Percentiles rank a stretch among this genome's conserved stretches.
These are phyloP conservation scores for Anagrus nilaparvatae DNA, from an alignment of 1,140 invertebrate species.

Conservation along the genomic window DNA sequence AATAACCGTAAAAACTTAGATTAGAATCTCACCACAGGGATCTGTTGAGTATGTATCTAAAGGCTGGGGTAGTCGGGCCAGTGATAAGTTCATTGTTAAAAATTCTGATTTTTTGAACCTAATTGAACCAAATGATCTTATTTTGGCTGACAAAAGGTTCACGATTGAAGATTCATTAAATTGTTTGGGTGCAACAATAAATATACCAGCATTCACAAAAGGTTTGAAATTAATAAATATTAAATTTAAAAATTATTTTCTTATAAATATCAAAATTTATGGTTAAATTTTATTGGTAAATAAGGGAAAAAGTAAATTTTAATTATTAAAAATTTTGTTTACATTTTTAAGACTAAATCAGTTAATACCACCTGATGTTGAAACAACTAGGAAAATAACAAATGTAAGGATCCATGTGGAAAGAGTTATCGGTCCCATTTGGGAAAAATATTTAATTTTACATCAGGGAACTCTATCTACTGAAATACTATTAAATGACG, in stretches of 20 bases:
- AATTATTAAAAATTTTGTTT: too few relatives aligned
- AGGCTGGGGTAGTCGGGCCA: constrained; percentile 20
- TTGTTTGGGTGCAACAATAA: neutral
- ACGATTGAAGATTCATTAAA: constrained; percentile 13
- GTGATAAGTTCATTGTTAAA: constrained; percentile 21
- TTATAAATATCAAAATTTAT: neutral
- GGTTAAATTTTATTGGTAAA: too few relatives aligned
- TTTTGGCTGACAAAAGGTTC: constrained; percentile 20
- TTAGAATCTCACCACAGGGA: constrained; percentile 23
- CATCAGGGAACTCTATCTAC: neutral
- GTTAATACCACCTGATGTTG: constrained; percentile 10
- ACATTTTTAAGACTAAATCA: neutral
- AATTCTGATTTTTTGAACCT: constrained; percentile 20
- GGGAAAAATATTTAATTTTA: constrained; percentile 1
- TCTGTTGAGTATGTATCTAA: constrained; percentile 22
- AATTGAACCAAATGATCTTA: constrained; percentile 18
- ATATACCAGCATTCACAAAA: constrained; percentile 8
- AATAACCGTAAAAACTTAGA: constrained; percentile 21
- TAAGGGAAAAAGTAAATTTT: too few relatives aligned
- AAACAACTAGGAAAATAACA: constrained; percentile 20
- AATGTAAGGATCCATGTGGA: constrained; percentile 25
- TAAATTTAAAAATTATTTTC: neutral
- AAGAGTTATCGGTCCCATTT: constrained; percentile 19
- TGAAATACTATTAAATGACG: neutral
- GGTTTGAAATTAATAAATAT: neutral